Percentiles rank a stretch among this genome's conserved stretches.
Conservation (phyloP, 2,113 vertebrate species). For the Dromaius novaehollandiae region DNA sequence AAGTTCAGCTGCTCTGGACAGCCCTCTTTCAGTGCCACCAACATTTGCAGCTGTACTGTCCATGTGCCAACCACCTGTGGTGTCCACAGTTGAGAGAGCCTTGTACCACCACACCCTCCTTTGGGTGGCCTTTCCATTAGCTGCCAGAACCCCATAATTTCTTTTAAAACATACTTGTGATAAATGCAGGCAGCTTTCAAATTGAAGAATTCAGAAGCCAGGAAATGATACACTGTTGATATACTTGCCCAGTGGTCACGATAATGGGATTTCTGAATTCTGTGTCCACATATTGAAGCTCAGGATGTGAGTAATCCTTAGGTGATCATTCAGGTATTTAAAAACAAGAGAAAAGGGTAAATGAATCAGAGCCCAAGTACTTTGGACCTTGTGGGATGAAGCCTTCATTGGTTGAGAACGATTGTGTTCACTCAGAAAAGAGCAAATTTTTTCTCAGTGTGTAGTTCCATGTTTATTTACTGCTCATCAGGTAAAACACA, state of each 20-base stretch:
- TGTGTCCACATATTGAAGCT: background rate
- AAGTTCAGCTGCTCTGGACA: background rate
- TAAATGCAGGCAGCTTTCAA: background rate
- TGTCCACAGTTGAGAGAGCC: background rate
- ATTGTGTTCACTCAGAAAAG: background rate
- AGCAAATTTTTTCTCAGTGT: background rate
- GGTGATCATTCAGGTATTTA: background rate
- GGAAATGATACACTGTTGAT: background rate
- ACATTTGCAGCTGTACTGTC: background rate
- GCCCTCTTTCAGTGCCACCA: background rate
- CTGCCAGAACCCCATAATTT: slow-evolving; percentile 12
- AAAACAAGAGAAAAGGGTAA: background rate
- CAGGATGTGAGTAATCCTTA: background rate
- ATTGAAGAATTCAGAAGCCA: background rate
- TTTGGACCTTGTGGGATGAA: background rate
- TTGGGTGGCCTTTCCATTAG: slow-evolving; percentile 11
- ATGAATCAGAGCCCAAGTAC: background rate
- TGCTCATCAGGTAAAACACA: background rate
- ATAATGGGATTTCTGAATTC: background rate
- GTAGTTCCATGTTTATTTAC: background rate
- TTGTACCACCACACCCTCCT: background rate
- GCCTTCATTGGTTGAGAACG: background rate
- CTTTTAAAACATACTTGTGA: background rate
- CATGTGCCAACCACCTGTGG: background rate
- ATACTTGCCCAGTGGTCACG: background rate